phyloP scores from a whole-genome alignment of 64 coral and sea anemone genomes.

The Pachyseris speciosa region DNA sequence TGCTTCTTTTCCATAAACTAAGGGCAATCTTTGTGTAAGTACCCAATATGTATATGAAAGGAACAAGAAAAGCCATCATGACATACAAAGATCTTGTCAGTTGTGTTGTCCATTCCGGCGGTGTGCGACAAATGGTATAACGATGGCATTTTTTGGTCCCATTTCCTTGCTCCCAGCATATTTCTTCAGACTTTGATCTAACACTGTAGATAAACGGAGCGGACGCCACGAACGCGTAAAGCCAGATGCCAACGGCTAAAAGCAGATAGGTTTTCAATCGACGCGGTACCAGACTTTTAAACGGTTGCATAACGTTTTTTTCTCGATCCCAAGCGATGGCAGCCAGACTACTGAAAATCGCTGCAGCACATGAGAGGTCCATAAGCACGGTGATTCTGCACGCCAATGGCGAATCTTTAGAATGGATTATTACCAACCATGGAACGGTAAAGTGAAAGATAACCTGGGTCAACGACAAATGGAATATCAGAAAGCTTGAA shows the following conservation, averaged over 20 bases:
- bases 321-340: slow-evolving; percentile 5
- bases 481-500: slow-evolving; percentile 27
- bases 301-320: slow-evolving; percentile 13
- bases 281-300: background rate
- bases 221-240: background rate
- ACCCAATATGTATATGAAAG: background rate
- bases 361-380: background rate
- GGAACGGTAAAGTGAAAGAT: background rate
- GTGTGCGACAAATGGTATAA: background rate
- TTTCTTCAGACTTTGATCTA: too few relatives aligned
- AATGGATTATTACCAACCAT: background rate
- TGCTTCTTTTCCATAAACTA: background rate
- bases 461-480: slow-evolving; percentile 4
- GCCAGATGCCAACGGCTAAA: background rate
- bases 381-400: background rate
- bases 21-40: slow-evolving; percentile 8
- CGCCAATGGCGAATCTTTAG: background rate
- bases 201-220: background rate
- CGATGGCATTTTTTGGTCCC: background rate
- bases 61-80: background rate
- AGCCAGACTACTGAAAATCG: background rate
- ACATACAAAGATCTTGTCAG: background rate
- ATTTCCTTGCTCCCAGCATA: background rate
- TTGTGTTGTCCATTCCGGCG: background rate
- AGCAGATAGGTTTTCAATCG: background rate